Evolutionary conservation across 2,888 invertebrate species (phyloP), one percentile per base, ranked within the genome.

Genomic region (Strigamia maritima): DNA sequence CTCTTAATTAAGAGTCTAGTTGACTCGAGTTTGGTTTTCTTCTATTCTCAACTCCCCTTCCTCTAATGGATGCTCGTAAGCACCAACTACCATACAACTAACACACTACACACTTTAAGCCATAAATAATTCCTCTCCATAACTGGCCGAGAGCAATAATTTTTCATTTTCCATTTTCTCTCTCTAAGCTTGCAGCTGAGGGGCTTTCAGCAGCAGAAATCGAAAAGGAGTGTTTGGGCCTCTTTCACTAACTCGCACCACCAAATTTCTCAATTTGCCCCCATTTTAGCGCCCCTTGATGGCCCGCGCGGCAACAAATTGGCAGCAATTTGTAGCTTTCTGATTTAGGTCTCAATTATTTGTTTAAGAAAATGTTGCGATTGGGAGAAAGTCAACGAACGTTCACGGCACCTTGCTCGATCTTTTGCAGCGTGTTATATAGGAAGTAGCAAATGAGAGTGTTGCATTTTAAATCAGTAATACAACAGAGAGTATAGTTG

Each of bases 51-150:
- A 24, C 24, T 24, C 19, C 60, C 60, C 60, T 24, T 24, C 60
- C 19, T 3, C 60, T 60, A 60, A 60, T 60, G 60, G 60, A 16
- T 60, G 22, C 60, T 60, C 60, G 60, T 22, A 8, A 60, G 60
- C 60, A 60, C 60, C 24, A 60, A 60, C 60, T 24, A 60, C 60
- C 19, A 60, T 8, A 60, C 60, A 60, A 60, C 60, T 60, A 24
- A 60, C 24, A n/a, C 19, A 60, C 60, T 19, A 22, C 60, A 60
- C 24, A 60, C 12, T 60, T 24, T 19, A 60, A 60, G 22, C 60
- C 60, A 60, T 60, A 60, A 60, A 60, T 60, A 60, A 60, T 60
- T 60, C 22, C 60, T 60, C 60, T 60, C 60, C 60, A 60, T 60
- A 60, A 60, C 60, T 24, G 60, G 60, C 60, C 60, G 19, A 19